Base-by-base conservation (phyloP, 2,113 vertebrate species). In the Lynx canadensis region DNA sequence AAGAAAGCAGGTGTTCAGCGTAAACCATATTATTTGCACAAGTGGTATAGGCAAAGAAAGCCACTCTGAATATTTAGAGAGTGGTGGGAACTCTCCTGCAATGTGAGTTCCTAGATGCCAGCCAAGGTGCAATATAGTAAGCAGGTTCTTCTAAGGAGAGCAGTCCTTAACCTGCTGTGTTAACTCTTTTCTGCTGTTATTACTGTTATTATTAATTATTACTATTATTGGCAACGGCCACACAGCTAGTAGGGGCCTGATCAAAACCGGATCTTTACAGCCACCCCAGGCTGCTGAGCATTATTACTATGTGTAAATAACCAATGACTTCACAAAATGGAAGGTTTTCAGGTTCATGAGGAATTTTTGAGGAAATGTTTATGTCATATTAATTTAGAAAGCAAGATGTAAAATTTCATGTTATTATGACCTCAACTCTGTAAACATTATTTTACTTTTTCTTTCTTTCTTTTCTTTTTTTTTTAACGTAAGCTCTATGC, bases 371-470 rank as follows among this genome's bases (percentile, higher is more conserved):
- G 52, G 33, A 95, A 89, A 87, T 93, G 31, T 78, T 91, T 84
- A n/a, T 86, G 27, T 48, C 36, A 76, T 41, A 25, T 52, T 76
- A 65, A 93, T 88, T 87, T 83, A 65, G 93, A 84, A 82, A 92
- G 13, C 23, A 90, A 82, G 21, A n/a, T 73, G 8, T 69, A 89
- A 89, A 78, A 50, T 89, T 74, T 94, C 19, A 10, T 91, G 66
- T 92, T 1, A 16, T 25, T 45, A 41, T 83, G 48, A 82, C 18
- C 19, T 55, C n/a, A 83, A 52, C 18, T 97, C 41, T 92, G 9
- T 94, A 78, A 95, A 95, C 36, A 86, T 65, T 50, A 55, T 52
- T 94, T 94, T 89, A 38, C 69, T 73, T 73, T 73, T 57, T 50
- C 50, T 14, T 50, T 50, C 50, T 14, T 50, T 60, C 8, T 9